phyloP scores from a whole-genome alignment of 2,888 invertebrate species.

The Salpingus planirostris region DNA sequence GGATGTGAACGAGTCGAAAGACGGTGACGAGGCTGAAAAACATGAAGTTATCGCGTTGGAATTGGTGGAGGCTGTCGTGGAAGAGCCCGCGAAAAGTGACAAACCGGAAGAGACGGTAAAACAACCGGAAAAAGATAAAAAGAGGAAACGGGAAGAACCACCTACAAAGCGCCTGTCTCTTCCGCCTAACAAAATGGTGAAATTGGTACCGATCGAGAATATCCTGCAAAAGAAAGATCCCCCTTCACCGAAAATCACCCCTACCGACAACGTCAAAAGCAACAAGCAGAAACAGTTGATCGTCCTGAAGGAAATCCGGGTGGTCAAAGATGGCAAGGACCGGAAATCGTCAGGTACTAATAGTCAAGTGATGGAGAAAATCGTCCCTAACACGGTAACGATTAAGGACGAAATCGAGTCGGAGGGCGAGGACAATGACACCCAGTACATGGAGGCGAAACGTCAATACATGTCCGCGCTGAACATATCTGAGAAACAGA shows the following conservation, averaged over 20 bases:
- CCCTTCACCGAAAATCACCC: neutral
- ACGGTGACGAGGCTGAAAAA: too few relatives aligned
- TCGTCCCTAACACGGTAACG: constrained; percentile 8
- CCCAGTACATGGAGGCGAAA: constrained; percentile 30
- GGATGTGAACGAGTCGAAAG: too few relatives aligned
- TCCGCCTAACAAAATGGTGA: constrained; percentile 20
- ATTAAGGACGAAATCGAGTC: constrained; percentile 36
- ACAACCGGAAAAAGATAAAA: constrained; percentile 4
- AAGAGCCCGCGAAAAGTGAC: constrained; percentile 12
- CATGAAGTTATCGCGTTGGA: too few relatives aligned
- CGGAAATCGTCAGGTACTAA: too few relatives aligned
- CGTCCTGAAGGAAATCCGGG: constrained; percentile 7
- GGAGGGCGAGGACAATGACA: constrained; percentile 25
- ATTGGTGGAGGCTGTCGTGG: too few relatives aligned
- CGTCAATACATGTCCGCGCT: constrained; percentile 33
- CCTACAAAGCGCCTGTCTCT: too few relatives aligned
- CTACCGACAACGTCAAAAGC: neutral
- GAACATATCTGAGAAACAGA: constrained; percentile 32
- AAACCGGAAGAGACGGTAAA: constrained; percentile 21
- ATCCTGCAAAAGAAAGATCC: constrained; percentile 19
- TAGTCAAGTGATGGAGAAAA: constrained; percentile 4
- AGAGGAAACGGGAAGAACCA: neutral
- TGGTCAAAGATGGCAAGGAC: constrained; percentile 6
- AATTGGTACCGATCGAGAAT: constrained; percentile 23
- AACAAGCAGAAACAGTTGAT: constrained; percentile 5